Evolutionary conservation across 1,140 invertebrate species (phyloP).

Genomic region (Zaprionus capensis): DNA sequence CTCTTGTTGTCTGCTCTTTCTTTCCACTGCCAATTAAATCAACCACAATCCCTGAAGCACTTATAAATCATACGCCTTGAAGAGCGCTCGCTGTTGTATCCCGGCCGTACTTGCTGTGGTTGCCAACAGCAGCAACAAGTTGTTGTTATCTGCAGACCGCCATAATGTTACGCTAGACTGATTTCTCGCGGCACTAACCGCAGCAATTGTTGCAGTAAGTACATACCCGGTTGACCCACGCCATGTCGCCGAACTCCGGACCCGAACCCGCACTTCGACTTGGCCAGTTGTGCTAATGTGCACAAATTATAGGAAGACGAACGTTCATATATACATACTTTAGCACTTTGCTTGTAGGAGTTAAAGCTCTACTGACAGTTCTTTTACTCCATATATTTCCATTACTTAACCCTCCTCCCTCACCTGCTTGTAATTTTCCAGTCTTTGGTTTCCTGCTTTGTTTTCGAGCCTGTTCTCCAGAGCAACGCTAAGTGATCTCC

Average conservation of each 20-base stretch:
- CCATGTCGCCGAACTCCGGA: conserved; percentile 64
- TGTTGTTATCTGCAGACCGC: conserved; percentile 59
- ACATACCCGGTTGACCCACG: conserved; percentile 62
- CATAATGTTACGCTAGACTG: conserved; percentile 75
- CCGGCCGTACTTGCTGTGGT: not conserved
- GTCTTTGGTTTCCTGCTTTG: conserved; percentile 80
- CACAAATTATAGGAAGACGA: conserved; percentile 68
- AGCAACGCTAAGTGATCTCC: conserved; percentile 13
- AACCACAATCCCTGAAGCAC: conserved; percentile 45
- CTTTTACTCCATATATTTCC: not conserved
- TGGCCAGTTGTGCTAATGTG: conserved; percentile 74
- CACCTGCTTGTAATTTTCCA: conserved; percentile 68
- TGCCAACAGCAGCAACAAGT: not conserved
- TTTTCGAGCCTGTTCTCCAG: conserved; percentile 57
- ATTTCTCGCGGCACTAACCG: conserved; percentile 46
- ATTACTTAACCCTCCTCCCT: not conserved
- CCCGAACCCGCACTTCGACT: conserved; percentile 64
- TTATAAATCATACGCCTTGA: conserved; percentile 40
- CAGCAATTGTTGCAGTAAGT: conserved; percentile 64
- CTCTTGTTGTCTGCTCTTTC: conserved; percentile 22
- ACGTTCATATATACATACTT: conserved; percentile 6
- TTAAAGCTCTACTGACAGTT: conserved; percentile 40
- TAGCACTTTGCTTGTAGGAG: conserved; percentile 19
- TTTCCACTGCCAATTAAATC: conserved; percentile 40
- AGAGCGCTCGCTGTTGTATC: not conserved